Conservation (phyloP, 2,113 vertebrate genomes). For the Cynocephalus volans region DNA sequence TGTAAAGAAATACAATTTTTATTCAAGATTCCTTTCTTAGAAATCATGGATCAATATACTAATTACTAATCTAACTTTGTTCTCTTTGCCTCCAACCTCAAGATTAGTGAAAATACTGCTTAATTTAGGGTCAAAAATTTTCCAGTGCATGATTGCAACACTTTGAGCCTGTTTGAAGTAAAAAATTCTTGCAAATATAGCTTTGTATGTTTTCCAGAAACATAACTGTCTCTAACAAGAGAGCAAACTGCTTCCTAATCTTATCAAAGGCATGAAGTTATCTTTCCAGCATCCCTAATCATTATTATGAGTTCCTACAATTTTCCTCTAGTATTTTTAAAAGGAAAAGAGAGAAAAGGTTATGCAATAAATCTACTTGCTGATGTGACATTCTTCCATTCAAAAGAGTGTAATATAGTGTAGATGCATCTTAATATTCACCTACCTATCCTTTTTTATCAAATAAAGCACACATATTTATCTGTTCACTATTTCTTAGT, state of each 20-base stretch:
- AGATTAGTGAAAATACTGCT: background rate
- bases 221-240: background rate
- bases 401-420: background rate
- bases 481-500: background rate
- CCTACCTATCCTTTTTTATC: background rate
- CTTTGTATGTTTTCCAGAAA: background rate
- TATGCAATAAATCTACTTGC: background rate
- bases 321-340: conserved; percentile 21
- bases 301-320: conserved; percentile 11
- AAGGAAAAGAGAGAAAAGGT: background rate
- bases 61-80: background rate
- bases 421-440: background rate
- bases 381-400: background rate
- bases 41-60: background rate
- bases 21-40: background rate
- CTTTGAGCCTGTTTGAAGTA: background rate
- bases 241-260: background rate
- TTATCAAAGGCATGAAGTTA: background rate
- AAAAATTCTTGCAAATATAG: background rate
- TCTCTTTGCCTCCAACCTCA: background rate
- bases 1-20: background rate
- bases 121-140: background rate
- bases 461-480: background rate
- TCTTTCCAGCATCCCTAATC: background rate
- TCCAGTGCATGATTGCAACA: background rate